Evolutionary conservation across 2,888 invertebrate genomes (phyloP).

Genomic region (Melieria omissa): DNA sequence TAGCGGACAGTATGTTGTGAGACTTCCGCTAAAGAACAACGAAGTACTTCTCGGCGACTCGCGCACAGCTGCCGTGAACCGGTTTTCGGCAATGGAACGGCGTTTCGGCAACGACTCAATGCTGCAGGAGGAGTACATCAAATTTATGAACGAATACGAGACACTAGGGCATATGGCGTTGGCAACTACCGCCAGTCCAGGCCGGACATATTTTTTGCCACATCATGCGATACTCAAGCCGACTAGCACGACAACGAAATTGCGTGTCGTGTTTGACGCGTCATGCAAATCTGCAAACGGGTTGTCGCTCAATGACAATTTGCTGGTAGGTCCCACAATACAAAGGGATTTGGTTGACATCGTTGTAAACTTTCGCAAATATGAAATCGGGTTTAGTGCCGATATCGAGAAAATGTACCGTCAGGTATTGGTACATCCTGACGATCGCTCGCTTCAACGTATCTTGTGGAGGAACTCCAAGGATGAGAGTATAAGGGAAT

Average conservation of each 20-base stretch:
- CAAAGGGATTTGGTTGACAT: too few species aligned
- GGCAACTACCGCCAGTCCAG: slow-evolving; percentile 14
- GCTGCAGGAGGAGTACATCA: slow-evolving; percentile 19
- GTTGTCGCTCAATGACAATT: slow-evolving; percentile 33
- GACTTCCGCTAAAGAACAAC: slow-evolving; percentile 3
- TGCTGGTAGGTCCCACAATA: too few species aligned
- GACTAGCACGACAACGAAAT: too few species aligned
- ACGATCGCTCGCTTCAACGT: neutral
- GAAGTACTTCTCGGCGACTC: slow-evolving; percentile 8
- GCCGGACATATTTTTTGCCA: slow-evolving; percentile 36
- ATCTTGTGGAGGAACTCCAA: neutral
- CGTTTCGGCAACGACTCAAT: slow-evolving; percentile 12
- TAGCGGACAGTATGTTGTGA: slow-evolving; percentile 19
- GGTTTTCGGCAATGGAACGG: slow-evolving; percentile 27
- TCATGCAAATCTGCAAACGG: slow-evolving; percentile 45
- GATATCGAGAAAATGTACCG: slow-evolving; percentile 35
- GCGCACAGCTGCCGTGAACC: slow-evolving; percentile 6
- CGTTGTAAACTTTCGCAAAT: slow-evolving; percentile 26
- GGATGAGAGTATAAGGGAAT: neutral
- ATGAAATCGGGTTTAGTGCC: slow-evolving; percentile 11
- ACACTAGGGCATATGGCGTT: slow-evolving; percentile 13
- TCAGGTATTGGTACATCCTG: slow-evolving; percentile 21
- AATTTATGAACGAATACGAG: slow-evolving; percentile 19
- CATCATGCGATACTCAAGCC: too few species aligned
- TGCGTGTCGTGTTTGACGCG: too few species aligned